A percentile compares a stretch with the other conserved stretches of the same genome.
Evolutionary conservation across 2,113 vertebrate species (phyloP).

Genomic region (Leptobrachium ailaonicum): DNA sequence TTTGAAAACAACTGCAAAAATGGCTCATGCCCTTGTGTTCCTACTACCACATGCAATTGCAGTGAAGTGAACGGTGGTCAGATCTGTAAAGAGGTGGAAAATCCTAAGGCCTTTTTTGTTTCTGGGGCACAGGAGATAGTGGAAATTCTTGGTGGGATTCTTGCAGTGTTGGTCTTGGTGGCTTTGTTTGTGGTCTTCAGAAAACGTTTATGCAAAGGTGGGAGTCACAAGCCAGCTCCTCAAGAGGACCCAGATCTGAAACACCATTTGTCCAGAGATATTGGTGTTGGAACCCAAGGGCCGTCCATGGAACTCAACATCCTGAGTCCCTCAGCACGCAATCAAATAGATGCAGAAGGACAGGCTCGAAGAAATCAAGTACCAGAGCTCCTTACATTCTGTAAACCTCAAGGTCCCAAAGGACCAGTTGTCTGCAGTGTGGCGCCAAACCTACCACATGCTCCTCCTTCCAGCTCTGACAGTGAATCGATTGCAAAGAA

Average conservation of each 20-base stretch:
- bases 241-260: constrained; percentile 87
- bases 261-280: constrained; percentile 72
- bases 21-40: constrained; percentile 75
- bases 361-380: constrained; percentile 60
- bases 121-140: constrained; percentile 74
- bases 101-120: constrained; percentile 47
- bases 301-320: constrained; percentile 79
- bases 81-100: constrained; percentile 55
- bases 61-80: constrained; percentile 52
- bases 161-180: constrained; percentile 65
- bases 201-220: constrained; percentile 71
- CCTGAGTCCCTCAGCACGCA: constrained; percentile 61
- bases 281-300: constrained; percentile 70
- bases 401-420: constrained; percentile 65
- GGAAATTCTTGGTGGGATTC: constrained; percentile 64
- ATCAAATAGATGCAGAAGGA: constrained; percentile 72
- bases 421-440: constrained; percentile 90
- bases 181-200: constrained; percentile 62
- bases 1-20: constrained; percentile 65
- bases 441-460: constrained; percentile 84
- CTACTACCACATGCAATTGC: constrained; percentile 67
- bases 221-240: constrained; percentile 79
- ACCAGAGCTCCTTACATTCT: constrained; percentile 67
- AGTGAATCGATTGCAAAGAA: constrained; percentile 84
- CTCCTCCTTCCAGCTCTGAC: constrained; percentile 74